Percentiles rank a stretch among this genome's conserved stretches.
These are phyloP conservation scores for Myotis pilosus DNA, from an alignment of 2,797 vertebrate genomes.

Conservation along the genomic window DNA sequence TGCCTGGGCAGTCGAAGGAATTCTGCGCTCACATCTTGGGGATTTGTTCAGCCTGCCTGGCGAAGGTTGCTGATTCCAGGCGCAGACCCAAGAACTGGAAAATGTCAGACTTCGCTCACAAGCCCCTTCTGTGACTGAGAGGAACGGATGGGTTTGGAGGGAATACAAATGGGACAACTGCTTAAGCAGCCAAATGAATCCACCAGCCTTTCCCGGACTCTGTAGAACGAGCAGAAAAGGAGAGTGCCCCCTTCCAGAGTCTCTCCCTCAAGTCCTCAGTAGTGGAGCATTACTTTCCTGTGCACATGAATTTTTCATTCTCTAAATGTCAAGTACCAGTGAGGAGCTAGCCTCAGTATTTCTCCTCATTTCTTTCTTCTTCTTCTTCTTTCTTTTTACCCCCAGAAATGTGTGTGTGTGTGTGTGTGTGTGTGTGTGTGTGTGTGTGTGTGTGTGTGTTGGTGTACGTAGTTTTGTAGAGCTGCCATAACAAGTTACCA, in stretches of 20 bases:
- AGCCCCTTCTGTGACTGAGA: constrained; percentile 42
- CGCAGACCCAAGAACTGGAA: constrained; percentile 54
- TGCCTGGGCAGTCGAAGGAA: background rate
- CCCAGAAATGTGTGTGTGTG: background rate
- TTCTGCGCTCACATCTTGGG: background rate
- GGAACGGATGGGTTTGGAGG: background rate
- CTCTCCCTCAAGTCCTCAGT: background rate
- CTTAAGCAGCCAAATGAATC: background rate
- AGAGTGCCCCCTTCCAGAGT: background rate
- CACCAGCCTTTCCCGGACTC: background rate
- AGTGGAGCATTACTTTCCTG: background rate
- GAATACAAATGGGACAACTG: constrained; percentile 33
- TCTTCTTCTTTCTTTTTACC: rapidly evolving
- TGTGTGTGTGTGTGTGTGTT: background rate
- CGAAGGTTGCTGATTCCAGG: constrained; percentile 50
- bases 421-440: background rate
- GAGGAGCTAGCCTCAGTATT: background rate
- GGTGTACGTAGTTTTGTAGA: background rate
- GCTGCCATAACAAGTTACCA: background rate
- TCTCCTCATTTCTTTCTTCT: background rate
- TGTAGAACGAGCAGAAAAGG: background rate
- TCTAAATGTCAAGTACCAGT: background rate
- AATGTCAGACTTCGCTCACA: constrained; percentile 55
- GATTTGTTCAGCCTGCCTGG: background rate
- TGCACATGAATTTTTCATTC: background rate